Base-by-base conservation (phyloP, 1,140 invertebrate genomes). In the Bombus haemorrhoidalis region DNA sequence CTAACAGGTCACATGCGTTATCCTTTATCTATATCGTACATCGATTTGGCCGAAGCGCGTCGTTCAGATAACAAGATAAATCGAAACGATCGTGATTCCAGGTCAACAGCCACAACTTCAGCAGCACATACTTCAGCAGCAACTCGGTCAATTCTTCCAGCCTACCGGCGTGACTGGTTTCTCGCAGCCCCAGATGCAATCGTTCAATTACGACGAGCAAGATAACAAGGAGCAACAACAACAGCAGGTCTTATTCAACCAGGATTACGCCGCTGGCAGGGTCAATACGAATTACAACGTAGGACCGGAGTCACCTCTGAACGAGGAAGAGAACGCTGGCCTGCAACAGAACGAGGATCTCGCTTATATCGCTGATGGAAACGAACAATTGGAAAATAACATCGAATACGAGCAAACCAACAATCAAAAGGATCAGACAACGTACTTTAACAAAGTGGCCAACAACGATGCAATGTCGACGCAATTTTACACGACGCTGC, bases 201-300 rank as follows among this genome's bases (percentile, higher is more conserved):
- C 95, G 1, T 96, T 96, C 87, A 96, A 96, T 91, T 96, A 96
- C 83, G 95, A 96, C 73, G 95, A 96, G 83, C 95, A 95, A 71
- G 92, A 91, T 43, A 94, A 94, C 64, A 93, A 93, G 82, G 87
- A 89, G 69, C 83, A 90, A 64, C 86, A 90, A 76, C 89, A 84
- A 10, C 91, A 92, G 76, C 86, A 92, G 72, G 83, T 93, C 66
- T 86, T 93, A 34, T 77, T 91, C 53, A 91, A 90, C 25, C 93
- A 91, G 79, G 90, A 92, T 73, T 94, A 94, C 53, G 92, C 86
- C 8, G 90, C 91, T 0, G 92, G 91, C 13, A 86, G 89, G 69
- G 92, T 93, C 0, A 93, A 92, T 10, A 91, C 92, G 22, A 93
- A 93, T 90, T 94, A 95, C 85, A 93, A 94, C 83, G 76, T 93